Evolutionary conservation across 1,140 invertebrate species (phyloP).

Genomic region (Lethocerus indicus): DNA sequence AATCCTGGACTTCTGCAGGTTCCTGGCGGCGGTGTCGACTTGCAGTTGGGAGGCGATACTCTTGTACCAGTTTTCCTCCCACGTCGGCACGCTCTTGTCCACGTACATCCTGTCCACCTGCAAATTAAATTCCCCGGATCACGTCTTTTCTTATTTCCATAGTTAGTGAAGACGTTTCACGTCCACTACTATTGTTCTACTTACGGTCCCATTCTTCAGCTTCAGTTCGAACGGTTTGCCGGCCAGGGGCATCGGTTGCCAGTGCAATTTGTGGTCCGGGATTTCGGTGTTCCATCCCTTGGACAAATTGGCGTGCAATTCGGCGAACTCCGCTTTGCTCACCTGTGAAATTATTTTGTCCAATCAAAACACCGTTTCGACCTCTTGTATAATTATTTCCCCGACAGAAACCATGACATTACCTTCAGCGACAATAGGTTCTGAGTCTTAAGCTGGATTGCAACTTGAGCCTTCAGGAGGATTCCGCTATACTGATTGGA

Average conservation of each 20-base stretch:
- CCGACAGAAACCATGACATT: too few species aligned
- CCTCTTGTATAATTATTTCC: too few species aligned
- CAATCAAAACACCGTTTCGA: too few species aligned
- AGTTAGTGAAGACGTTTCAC: too few species aligned
- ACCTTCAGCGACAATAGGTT: conserved; percentile 21
- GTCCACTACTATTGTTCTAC: too few species aligned
- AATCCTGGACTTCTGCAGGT: conserved; percentile 12
- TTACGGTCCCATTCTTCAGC: conserved; percentile 33
- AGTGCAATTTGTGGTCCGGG: conserved; percentile 28
- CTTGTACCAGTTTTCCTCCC: conserved; percentile 46
- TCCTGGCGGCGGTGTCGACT: conserved; percentile 16
- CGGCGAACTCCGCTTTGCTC: conserved; percentile 31
- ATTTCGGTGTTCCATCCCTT: conserved; percentile 27
- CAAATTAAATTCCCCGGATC: too few species aligned
- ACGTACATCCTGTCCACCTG: conserved; percentile 21
- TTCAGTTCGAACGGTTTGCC: conserved; percentile 39
- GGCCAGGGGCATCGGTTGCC: conserved; percentile 28
- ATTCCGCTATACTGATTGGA: conserved; percentile 32
- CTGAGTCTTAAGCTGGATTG: conserved; percentile 20
- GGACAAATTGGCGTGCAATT: conserved; percentile 31
- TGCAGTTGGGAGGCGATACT: conserved; percentile 33
- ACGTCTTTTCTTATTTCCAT: too few species aligned
- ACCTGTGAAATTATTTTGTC: too few species aligned
- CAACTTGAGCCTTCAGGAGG: conserved; percentile 31
- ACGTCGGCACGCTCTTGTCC: conserved; percentile 28